Base-by-base conservation (phyloP, 2,113 vertebrate genomes). In the Burhinus oedicnemus region DNA sequence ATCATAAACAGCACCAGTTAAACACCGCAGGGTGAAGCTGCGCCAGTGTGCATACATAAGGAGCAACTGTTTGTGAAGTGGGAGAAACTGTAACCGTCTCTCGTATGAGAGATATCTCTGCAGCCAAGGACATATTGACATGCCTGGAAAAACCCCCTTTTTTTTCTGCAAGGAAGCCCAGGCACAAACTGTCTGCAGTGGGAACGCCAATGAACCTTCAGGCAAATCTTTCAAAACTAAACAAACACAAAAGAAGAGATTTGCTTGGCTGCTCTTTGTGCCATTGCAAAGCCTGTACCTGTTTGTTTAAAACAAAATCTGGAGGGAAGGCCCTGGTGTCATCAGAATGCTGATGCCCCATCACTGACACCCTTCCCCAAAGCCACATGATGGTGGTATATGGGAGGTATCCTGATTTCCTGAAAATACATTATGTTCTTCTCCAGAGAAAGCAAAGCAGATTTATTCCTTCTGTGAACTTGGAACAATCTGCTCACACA, bases 81-180 rank as follows among this genome's bases (percentile, higher is more conserved):
- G 74, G 57, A 95, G 83, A 95, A 95, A 45, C 70, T 76, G 88
- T 42, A 93, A 88, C 51, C 2, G 22, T 72, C 42, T 94, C 87
- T 97, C 26, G 1, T 77, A 58, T 38, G 71, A 88, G 74, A 95
- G 82, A 72, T 23, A 15, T 72, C 85, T 95, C 78, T 88, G 87
- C 49, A 96, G 95, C 93, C 96, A 96, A 96, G 82, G 96, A 94
- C 96, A 95, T 97, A 96, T 86, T 94, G 92, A 94, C 58, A 19
- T 66, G 91, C 94, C 75, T 96, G 89, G 91, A 97, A 96, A 94
- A 95, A 83, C 75, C 95, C 78, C 34, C 17, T 65, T 47, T 90
- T 89, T 86, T 85, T 83, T 44, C 66, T 74, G 45, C 78, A 64
- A 71, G 82, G 75, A 90, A 96, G 81, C 95, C 82, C 89, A 81